Base-by-base conservation (phyloP, 2,888 invertebrate genomes). In the Lasioglossum lativentre region DNA sequence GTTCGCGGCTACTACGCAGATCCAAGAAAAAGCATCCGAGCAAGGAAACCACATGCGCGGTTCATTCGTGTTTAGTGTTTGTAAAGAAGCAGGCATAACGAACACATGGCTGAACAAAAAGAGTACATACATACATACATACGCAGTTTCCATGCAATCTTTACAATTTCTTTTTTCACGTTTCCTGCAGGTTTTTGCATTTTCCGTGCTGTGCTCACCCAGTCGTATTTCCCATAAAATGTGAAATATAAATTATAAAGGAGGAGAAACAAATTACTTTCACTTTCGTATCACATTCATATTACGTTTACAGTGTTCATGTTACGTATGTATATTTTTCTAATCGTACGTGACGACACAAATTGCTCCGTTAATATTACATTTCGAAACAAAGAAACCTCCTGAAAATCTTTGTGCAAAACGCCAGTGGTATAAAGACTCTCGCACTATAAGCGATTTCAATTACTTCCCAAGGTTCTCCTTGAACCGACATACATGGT, bases 391-490 rank as follows among this genome's bases (percentile, higher is more conserved):
- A 40, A 19, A 47, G 34, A 68, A 38, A 34, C 34, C 5, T 38
- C 38, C 40, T 16, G 23, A 23, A 45, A 30, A 47, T 38, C 10
- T 74, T 70, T 59, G 27, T 40, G 40, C 42, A 34, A n/a, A 71
- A 82, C 68, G 56, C 47, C 38, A 1, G 38, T 47, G 40, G 30
- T 45, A 16, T 5, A 63, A 19, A 56, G 71, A 2, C 27, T 38
- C 47, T 40, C 19, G 5, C 8, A 52, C n/a, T 63, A 30, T 42
- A 73, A 76, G 45, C 45, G 71, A n/a, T 66, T 74, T 85, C 80
- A 71, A 82, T 85, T 88, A 82, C 80, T 80, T 80, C 73, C 66
- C 75, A 85, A 88, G 88, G 82, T 68, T 74, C 73, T 82, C 42
- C 80, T 78, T 78, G 71, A 68, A 77, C 2, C 34, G 16, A 77